These are phyloP conservation scores for Ceratitis capitata DNA, from an alignment of 1,140 invertebrate genomes.

Conservation along the genomic window DNA sequence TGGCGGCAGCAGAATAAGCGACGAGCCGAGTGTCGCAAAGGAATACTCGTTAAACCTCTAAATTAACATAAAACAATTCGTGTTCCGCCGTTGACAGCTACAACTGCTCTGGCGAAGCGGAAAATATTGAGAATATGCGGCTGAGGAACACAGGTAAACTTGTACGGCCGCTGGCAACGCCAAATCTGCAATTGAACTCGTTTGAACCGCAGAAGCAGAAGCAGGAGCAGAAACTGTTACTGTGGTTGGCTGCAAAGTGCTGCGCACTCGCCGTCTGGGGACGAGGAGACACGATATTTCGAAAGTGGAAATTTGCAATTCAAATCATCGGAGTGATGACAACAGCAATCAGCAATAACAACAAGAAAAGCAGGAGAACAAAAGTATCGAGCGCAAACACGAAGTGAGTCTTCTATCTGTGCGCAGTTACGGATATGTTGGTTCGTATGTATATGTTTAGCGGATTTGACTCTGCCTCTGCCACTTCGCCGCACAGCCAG, in stretches of 20 bases:
- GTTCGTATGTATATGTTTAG: background rate
- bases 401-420: too few relatives aligned
- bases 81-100: background rate
- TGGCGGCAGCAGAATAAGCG: background rate
- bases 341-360: conserved; percentile 10
- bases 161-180: too few relatives aligned
- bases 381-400: background rate
- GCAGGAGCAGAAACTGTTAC: background rate
- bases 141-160: background rate
- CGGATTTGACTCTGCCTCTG: background rate
- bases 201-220: background rate
- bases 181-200: background rate
- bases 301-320: background rate
- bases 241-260: background rate
- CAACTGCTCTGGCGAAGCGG: background rate
- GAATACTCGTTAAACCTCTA: background rate
- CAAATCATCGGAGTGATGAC: conserved; percentile 12
- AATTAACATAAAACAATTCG: background rate
- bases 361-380: background rate
- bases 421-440: background rate
- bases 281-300: background rate
- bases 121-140: background rate
- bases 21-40: background rate
- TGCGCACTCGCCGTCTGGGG: background rate
- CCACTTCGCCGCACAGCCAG: background rate